Base-by-base conservation (phyloP, 2,797 vertebrate species). In the Natrix natrix region DNA sequence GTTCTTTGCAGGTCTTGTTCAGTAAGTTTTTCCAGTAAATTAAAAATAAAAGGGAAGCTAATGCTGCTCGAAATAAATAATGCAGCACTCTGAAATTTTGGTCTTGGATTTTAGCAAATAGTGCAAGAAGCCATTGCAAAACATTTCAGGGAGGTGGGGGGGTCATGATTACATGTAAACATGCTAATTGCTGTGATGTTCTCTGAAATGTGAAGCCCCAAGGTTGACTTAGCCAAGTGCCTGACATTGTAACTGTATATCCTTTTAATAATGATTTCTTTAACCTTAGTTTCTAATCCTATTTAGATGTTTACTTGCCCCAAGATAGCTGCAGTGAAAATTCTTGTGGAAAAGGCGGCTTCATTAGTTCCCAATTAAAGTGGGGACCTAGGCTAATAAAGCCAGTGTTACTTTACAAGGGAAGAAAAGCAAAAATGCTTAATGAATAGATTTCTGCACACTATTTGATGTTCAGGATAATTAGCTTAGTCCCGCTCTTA, bases 401-500 rank as follows among this genome's bases (percentile, higher is more conserved):
- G 89, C 97, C 97, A 98, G 95, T 98, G 97, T 97, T 97, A 95
- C 96, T 97, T 97, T 95, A 95, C 92, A 96, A 96, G 96, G 94
- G 83, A 92, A 96, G 95, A 93, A 96, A 95, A 95, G 94, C 94
- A 94, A 93, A 96, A 96, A 89, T 91, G 95, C 91, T 94, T 97
- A 95, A 97, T 97, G 95, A 97, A 95, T 95, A 92, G 93, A 90
- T 96, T 96, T 97, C 95, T 95, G 93, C 92, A 95, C 96, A 95
- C 91, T 94, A 97, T 98, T 98, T 98, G 98, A 98, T 98, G 98
- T 98, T 97, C 87, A 91, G 95, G 96, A 97, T 98, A 98, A 98
- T 98, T 98, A 98, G 96, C 98, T 98, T 97, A 97, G 98, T 97
- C 97, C 95, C 93, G 97, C 96, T 97, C 96, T 95, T 97, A 97